Base-by-base conservation (phyloP, 2,797 vertebrate genomes). In the Cuniculus paca region DNA sequence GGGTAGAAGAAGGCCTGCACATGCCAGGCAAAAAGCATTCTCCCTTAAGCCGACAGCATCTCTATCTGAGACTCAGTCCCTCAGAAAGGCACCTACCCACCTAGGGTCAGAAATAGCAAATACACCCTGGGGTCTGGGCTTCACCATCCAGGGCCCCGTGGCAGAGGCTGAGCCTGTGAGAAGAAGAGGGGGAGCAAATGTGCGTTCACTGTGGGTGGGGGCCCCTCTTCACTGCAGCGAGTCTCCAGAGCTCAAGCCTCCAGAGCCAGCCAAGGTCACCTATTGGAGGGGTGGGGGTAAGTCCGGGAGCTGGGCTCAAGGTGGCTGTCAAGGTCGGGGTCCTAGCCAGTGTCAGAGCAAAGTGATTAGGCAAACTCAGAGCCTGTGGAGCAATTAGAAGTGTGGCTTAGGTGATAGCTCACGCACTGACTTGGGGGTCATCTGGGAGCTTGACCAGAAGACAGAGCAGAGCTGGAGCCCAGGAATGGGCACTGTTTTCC, bases 181-280 rank as follows among this genome's bases (percentile, higher is more conserved):
- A 34, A 86, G 22, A 82, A 24, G n/a, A 56, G 48, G 19, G 3
- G 1, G n/a, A 42, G 8, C 48, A 84, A 54, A 56, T 4, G 9
- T 0, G 1, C 0, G 6, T 34, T 91, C 48, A 6, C 34, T 42
- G 6, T 2, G 4, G 22, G 54, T 28, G 2, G 54, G 42, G 2
- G 6, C 14, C 10, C 31, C 7, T 70, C 16, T 31, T 6, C 7
- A 54, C 31, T 36, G 5, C 6, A 13, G 6, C 36, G 12, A 60
- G 5, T 36, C 17, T 77, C 72, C n/a, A 7, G n/a, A 50, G 81
- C 34, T 14, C 22, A 50, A 7, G 52, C 1, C 58, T 54, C 50
- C 45, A n/a, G 26, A 70, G 4, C n/a, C 10, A 70, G 52, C 6
- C 22, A 24, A 12, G 13, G 39, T 4, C 7, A 22, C 12, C 60